A percentile compares a stretch with the other conserved stretches of the same genome.
Evolutionary conservation across 2,797 vertebrate genomes (phyloP).

Genomic region (Pangasius macronema): DNA sequence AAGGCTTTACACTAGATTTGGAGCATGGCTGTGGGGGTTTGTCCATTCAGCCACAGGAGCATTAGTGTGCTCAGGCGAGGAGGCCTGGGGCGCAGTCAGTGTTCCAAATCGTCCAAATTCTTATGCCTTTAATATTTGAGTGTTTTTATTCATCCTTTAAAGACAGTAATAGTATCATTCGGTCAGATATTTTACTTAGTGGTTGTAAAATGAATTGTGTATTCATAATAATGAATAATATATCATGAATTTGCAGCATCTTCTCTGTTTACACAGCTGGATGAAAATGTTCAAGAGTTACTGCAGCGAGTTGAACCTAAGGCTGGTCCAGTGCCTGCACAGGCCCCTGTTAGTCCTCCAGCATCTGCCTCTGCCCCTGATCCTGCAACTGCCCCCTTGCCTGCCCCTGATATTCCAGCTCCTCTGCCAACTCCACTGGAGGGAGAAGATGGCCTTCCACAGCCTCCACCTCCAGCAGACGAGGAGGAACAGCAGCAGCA

Average conservation of each 20-base stretch:
- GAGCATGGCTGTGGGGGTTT: background rate
- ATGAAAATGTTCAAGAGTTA: conserved; percentile 81
- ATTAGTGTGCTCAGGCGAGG: background rate
- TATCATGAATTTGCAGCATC: background rate
- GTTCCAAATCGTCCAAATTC: background rate
- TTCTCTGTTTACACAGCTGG: conserved; percentile 73
- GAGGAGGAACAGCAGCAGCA: conserved; percentile 67
- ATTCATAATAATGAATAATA: too few relatives aligned
- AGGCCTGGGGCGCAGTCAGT: background rate
- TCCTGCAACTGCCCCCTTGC: conserved; percentile 53
- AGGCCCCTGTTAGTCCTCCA: conserved; percentile 53
- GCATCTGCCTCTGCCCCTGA: conserved; percentile 53
- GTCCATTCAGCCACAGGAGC: background rate
- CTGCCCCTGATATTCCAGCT: conserved; percentile 59
- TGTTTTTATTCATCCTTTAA: background rate
- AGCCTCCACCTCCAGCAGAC: conserved; percentile 64
- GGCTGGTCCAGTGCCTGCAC: conserved; percentile 53
- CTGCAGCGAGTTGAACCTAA: conserved; percentile 78
- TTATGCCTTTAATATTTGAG: background rate
- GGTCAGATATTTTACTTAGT: background rate
- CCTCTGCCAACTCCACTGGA: conserved; percentile 64
- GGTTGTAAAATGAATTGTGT: background rate
- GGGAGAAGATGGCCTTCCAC: conserved; percentile 61
- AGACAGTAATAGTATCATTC: background rate
- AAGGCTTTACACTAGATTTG: background rate